Evolutionary conservation across 2,888 invertebrate genomes (phyloP), one percentile per base, ranked within the genome.

Genomic region (Spilosoma lubricipeda): DNA sequence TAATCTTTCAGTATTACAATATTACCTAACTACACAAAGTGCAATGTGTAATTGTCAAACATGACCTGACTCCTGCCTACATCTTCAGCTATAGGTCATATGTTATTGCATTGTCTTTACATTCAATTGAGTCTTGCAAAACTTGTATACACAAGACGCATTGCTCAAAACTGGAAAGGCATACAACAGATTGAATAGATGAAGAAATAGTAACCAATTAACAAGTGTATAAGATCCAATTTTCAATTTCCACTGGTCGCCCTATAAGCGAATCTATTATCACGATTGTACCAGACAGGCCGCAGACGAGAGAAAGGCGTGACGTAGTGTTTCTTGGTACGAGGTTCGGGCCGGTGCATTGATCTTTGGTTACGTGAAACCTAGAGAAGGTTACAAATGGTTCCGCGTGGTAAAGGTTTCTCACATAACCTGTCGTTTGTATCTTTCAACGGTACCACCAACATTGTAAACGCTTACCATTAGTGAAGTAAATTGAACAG

Each of bases 271-370:
- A 82, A 63, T 74, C 70, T 74, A 74, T 71, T 74, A 74, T 71
- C 75, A 30, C 67, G 67, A 13, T 33, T 64, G 86, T 90, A 59
- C 76, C 91, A 93, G 93, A 93, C 93, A 87, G 85, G 79, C 87
- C 80, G 89, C 85, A 93, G 93, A 93, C 93, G 89, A 89, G 93
- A 91, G 94, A 94, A 94, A 94, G 94, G 92, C 90, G 79, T 89
- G 90, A 90, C 84, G 90, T 90, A 87, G 82, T 83, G 70, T 15
- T 39, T 64, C 59, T 63, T 59, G 45, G 71, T 30, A 42, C 71
- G 75, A 75, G 77, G 80, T 72, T 68, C 72, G 72, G 70, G 79
- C 77, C 63, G 82, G 82, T 74, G 79, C 83, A 78, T 80, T 90
- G 91, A 90, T 90, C 92, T 86, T 81, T 81, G 76, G 87, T 88